These are phyloP conservation scores for Elanus axillaris DNA, from an alignment of 2,113 vertebrate genomes.

Conservation along the genomic window DNA sequence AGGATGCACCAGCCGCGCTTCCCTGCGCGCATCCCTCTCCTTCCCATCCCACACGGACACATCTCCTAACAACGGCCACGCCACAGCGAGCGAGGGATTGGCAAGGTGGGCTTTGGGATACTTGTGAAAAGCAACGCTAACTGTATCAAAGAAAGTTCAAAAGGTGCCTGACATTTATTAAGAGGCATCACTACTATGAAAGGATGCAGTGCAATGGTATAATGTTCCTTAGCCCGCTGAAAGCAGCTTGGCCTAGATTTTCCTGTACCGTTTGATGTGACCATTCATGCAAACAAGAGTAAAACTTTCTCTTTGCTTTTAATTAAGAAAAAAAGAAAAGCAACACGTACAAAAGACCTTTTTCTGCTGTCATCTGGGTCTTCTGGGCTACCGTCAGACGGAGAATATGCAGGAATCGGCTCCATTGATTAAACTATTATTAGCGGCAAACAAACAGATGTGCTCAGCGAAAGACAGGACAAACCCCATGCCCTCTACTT, in stretches of 20 bases:
- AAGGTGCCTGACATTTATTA: not conserved
- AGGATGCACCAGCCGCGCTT: slow-evolving; percentile 44
- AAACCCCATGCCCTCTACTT: not conserved
- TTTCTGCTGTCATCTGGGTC: not conserved
- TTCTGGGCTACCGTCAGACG: not conserved
- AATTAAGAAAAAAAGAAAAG: slow-evolving; percentile 11
- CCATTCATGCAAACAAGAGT: slow-evolving; percentile 60
- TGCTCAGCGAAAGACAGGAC: not conserved
- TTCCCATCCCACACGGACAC: slow-evolving; percentile 44
- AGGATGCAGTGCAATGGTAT: not conserved
- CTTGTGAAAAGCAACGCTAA: not conserved
- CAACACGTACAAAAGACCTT: not conserved
- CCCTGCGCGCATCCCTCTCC: slow-evolving; percentile 36
- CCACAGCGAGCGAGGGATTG: not conserved
- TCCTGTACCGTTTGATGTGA: slow-evolving; percentile 39
- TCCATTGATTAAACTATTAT: slow-evolving; percentile 49
- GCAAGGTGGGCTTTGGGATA: not conserved
- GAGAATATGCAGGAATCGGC: not conserved
- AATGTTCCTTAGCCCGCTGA: slow-evolving; percentile 33
- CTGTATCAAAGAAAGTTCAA: not conserved
- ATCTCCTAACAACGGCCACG: not conserved
- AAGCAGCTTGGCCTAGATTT: slow-evolving; percentile 66
- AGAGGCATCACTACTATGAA: not conserved
- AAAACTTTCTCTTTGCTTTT: slow-evolving; percentile 40
- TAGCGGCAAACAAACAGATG: slow-evolving; percentile 14